A percentile compares a stretch with the other conserved stretches of the same genome.
Evolutionary conservation across 2,113 vertebrate genomes (phyloP).

Genomic region (Colinus virginianus): DNA sequence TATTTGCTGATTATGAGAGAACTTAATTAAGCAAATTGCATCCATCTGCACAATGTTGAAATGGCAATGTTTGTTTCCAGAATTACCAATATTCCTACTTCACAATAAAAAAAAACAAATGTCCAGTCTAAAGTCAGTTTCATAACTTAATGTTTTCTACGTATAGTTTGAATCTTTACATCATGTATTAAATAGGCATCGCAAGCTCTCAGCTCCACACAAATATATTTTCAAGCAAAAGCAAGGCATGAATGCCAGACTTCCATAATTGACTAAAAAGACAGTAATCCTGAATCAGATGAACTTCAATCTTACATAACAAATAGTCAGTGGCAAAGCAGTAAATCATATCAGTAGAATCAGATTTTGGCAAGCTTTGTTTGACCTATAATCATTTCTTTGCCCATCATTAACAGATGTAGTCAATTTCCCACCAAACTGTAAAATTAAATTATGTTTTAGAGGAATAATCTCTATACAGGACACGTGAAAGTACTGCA

Average conservation of each 20-base stretch:
- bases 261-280: not conserved
- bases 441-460: not conserved
- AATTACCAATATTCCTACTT: not conserved
- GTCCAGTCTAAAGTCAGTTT: not conserved
- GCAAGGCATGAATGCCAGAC: not conserved
- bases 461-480: not conserved
- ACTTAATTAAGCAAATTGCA: conserved; percentile 43
- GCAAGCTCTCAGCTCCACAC: not conserved
- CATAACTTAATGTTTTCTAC: not conserved
- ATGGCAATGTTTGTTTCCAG: not conserved
- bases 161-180: not conserved
- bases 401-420: not conserved
- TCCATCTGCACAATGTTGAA: conserved; percentile 6
- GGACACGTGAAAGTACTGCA: not conserved
- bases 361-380: not conserved
- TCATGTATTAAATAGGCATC: not conserved
- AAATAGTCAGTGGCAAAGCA: not conserved
- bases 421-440: not conserved
- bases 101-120: not conserved
- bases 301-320: not conserved
- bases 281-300: not conserved
- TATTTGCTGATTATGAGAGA: not conserved
- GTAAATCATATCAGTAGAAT: not conserved
- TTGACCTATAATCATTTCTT: not conserved
- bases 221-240: conserved; percentile 2